phyloP scores from a whole-genome alignment of 2,797 vertebrate genomes.

The Falco novaeseelandiae region DNA sequence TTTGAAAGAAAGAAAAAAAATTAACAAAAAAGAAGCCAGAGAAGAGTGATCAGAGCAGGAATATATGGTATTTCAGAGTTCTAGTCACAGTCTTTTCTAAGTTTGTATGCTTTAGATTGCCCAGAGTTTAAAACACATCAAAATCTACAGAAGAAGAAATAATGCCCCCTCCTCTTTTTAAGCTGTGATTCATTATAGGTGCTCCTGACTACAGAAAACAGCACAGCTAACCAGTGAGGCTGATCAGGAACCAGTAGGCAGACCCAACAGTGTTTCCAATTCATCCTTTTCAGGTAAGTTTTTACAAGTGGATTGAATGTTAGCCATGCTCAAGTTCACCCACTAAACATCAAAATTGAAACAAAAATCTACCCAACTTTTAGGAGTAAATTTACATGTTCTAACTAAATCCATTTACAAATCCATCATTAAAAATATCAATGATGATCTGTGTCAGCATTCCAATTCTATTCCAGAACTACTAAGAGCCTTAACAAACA shows the following conservation, averaged over 20 bases:
- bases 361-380: neutral
- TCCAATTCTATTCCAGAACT: neutral
- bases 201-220: neutral
- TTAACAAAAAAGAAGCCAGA: neutral
- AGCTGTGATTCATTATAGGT: neutral
- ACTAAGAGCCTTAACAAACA: neutral
- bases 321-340: neutral
- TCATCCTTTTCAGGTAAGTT: neutral
- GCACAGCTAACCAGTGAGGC: neutral
- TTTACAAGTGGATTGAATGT: neutral
- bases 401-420: neutral
- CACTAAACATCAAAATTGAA: neutral
- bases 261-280: neutral
- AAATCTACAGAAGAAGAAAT: neutral
- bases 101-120: neutral
- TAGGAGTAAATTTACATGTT: neutral
- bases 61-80: neutral
- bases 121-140: neutral
- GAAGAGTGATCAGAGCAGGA: neutral
- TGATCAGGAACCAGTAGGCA: neutral
- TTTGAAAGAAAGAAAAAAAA: conserved; percentile 33
- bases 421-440: neutral
- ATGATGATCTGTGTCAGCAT: neutral
- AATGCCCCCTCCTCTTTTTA: neutral
- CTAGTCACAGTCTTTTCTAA: neutral